These are phyloP conservation scores for Peromyscus polionotus DNA, from an alignment of 2,113 vertebrate genomes.

Conservation along the genomic window DNA sequence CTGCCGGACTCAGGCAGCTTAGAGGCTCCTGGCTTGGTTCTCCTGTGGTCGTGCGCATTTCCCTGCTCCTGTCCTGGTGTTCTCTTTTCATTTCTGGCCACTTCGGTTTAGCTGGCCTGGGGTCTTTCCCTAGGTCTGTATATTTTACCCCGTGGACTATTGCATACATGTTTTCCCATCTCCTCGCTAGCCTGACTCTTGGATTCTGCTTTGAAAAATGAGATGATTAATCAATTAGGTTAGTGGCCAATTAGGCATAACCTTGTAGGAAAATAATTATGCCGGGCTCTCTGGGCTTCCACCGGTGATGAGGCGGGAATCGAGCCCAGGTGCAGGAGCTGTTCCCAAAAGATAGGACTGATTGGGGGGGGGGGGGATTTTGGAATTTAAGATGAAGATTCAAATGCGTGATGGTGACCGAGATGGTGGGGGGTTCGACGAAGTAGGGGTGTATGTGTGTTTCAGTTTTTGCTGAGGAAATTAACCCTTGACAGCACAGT, in stretches of 20 bases:
- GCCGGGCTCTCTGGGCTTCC: conserved; percentile 66
- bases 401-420: conserved; percentile 9
- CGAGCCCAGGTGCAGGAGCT: conserved; percentile 75
- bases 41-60: neutral
- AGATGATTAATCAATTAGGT: conserved; percentile 85
- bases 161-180: neutral
- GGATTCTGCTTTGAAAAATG: conserved; percentile 68
- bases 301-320: conserved; percentile 66
- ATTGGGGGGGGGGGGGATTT: conserved; percentile 54
- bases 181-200: conserved; percentile 69
- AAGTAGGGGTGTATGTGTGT: neutral
- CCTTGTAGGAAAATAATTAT: conserved; percentile 85
- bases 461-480: conserved; percentile 47
- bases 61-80: neutral
- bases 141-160: neutral
- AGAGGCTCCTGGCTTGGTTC: neutral
- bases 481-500: conserved; percentile 66
- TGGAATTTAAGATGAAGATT: conserved; percentile 75
- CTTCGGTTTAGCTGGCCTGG: neutral
- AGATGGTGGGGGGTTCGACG: neutral
- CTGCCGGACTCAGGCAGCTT: neutral
- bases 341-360: conserved; percentile 54
- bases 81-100: neutral
- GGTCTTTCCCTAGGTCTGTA: neutral
- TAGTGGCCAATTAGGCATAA: conserved; percentile 86